Evolutionary conservation across 2,888 invertebrate species (phyloP).

Genomic region (Eupithecia tripunctaria): DNA sequence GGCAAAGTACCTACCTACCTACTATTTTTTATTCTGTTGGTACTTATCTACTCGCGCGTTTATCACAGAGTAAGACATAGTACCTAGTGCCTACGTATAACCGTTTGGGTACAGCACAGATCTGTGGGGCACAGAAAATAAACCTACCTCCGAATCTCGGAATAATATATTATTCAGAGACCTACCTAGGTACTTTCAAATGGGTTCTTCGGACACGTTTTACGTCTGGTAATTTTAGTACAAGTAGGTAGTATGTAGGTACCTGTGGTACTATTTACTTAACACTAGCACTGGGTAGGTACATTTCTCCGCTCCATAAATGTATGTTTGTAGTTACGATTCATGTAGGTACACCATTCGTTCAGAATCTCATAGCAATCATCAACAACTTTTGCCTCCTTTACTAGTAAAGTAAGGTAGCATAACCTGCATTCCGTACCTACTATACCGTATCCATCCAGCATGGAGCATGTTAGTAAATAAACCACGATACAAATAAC

Average conservation of each 20-base stretch:
- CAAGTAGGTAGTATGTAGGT: background rate
- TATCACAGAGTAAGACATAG: constrained; percentile 14
- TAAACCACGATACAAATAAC: too few relatives aligned
- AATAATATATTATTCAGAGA: too few relatives aligned
- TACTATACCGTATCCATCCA: too few relatives aligned
- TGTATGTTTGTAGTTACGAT: background rate
- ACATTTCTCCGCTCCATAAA: background rate
- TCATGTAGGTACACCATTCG: background rate
- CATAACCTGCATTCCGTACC: too few relatives aligned
- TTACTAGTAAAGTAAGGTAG: background rate
- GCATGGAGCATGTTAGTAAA: too few relatives aligned
- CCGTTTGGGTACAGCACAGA: too few relatives aligned
- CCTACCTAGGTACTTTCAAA: too few relatives aligned
- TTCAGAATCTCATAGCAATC: background rate
- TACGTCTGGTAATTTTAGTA: background rate
- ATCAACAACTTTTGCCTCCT: background rate
- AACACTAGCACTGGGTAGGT: too few relatives aligned
- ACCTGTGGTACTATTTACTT: too few relatives aligned
- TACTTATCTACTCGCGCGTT: background rate
- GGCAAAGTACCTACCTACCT: constrained; percentile 13
- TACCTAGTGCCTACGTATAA: background rate
- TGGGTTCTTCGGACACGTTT: background rate
- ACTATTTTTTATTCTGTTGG: constrained; percentile 13
- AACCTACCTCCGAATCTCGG: too few relatives aligned
- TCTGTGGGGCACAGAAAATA: too few relatives aligned